Evolutionary conservation across 2,888 invertebrate genomes (phyloP), one percentile per base, ranked within the genome.

Genomic region (Phrixothrix hirtus): DNA sequence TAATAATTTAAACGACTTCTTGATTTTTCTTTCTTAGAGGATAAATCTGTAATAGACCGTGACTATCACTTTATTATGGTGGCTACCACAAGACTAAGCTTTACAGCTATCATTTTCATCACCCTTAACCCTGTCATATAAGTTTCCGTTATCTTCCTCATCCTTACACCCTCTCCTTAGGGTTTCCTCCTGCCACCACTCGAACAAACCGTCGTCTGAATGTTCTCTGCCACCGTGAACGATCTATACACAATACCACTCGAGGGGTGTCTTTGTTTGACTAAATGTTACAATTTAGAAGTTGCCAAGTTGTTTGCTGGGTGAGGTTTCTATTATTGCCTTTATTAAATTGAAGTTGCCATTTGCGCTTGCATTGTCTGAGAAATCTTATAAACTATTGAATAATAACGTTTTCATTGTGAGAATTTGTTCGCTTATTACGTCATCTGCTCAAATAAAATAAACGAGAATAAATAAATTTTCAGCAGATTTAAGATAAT

Each of bases 71-170:
- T 70, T 71, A 71, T 71, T 70, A 71, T 67, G 63, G 65, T 66
- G 64, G 67, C 65, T 67, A 63, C 65, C 68, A 66, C 66, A 69
- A 68, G 69, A 70, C 70, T 70, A 70, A 68, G 70, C 66, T 63
- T 57, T 60, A 57, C 49, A 67, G 72, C 74, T 73, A 75, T 75
- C 75, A 73, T 74, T 75, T 74, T 75, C 74, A 72, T 72, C 75
- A 75, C 75, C 74, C 75, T 75, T 74, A 74, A 75, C 75, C 76
- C 75, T 74, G 75, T 75, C 75, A 75, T 76, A 76, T 75, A 76
- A 75, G 75, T 76, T 75, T 74, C 70, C 72, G 72, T 74, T 74
- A 74, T 74, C 74, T 73, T 50, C 60, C 55, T 57, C 46, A 58
- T 45, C 60, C 63, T 61, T 56, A 49, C 48, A 54, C 43, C 48